A percentile compares a stretch with the other conserved stretches of the same genome.
These are phyloP conservation scores for Eufriesea mexicana DNA, from an alignment of 1,140 invertebrate genomes.

Conservation along the genomic window DNA sequence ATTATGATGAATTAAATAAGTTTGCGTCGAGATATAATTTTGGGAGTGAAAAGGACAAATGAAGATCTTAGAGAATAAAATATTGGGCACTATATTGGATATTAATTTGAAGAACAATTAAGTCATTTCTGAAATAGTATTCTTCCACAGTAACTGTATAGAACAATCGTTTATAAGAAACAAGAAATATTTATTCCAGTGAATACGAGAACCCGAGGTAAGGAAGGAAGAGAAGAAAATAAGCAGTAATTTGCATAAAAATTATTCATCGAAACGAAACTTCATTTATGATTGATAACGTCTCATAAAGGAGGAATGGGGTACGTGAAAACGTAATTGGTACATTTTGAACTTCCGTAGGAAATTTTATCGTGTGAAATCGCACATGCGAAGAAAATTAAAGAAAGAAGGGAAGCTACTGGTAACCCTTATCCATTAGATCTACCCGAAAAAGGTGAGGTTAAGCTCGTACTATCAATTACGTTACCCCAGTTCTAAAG, in stretches of 20 bases:
- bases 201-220: not conserved
- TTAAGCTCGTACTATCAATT: slow-evolving; percentile 64
- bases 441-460: slow-evolving; percentile 35
- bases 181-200: no score
- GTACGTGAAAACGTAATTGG: not conserved
- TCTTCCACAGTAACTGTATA: no score
- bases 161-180: no score
- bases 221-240: not conserved
- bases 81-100: no score
- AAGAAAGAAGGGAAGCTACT: slow-evolving; percentile 28
- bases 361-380: slow-evolving; percentile 70
- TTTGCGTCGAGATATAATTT: no score
- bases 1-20: no score
- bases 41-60: no score
- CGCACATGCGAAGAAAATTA: slow-evolving; percentile 62
- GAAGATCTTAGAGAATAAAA: no score
- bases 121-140: no score
- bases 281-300: not conserved
- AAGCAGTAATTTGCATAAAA: not conserved
- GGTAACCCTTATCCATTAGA: slow-evolving; percentile 59
- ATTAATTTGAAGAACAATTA: no score
- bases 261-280: not conserved
- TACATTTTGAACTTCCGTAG: slow-evolving; percentile 28
- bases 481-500: slow-evolving; percentile 48
- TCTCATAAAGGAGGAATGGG: slow-evolving; percentile 2